These are phyloP conservation scores for Alloplasta piceator DNA, from an alignment of 2,888 invertebrate genomes.

Conservation along the genomic window DNA sequence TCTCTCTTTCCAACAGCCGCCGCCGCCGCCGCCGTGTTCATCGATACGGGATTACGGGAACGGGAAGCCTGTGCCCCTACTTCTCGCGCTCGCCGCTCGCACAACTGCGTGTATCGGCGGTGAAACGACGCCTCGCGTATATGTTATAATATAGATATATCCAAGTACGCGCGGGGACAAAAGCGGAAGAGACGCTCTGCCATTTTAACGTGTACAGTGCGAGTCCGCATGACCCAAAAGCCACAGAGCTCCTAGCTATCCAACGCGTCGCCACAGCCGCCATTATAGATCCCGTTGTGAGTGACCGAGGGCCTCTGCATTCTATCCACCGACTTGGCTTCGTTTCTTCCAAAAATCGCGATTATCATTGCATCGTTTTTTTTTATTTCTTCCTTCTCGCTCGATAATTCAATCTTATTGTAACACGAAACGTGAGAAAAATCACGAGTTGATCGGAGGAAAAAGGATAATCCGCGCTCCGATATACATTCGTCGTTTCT, in stretches of 20 bases:
- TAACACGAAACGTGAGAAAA: neutral
- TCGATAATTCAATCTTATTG: neutral
- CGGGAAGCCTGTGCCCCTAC: neutral
- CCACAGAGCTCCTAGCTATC: conserved; percentile 64
- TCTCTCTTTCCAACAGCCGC: no score
- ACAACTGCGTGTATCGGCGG: neutral
- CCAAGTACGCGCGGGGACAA: conserved; percentile 12
- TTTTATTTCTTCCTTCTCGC: neutral
- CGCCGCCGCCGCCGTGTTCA: conserved; percentile 22
- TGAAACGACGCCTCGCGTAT: conserved; percentile 19
- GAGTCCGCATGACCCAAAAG: conserved; percentile 56
- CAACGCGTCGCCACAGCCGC: conserved; percentile 72
- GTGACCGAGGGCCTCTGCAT: conserved; percentile 77
- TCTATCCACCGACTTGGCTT: no score
- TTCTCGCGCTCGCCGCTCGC: conserved; percentile 14
- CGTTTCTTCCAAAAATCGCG: no score
- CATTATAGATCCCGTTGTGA: conserved; percentile 82
- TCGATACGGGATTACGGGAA: neutral
- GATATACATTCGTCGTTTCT: no score
- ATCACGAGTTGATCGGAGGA: conserved; percentile 6
- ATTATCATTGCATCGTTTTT: neutral
- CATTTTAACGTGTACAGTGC: conserved; percentile 27
- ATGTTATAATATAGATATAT: neutral
- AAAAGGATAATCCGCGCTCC: no score
- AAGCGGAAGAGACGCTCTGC: conserved; percentile 59